Evolutionary conservation across 2,797 vertebrate species (phyloP).

Genomic region (Manis crassicaudata): DNA sequence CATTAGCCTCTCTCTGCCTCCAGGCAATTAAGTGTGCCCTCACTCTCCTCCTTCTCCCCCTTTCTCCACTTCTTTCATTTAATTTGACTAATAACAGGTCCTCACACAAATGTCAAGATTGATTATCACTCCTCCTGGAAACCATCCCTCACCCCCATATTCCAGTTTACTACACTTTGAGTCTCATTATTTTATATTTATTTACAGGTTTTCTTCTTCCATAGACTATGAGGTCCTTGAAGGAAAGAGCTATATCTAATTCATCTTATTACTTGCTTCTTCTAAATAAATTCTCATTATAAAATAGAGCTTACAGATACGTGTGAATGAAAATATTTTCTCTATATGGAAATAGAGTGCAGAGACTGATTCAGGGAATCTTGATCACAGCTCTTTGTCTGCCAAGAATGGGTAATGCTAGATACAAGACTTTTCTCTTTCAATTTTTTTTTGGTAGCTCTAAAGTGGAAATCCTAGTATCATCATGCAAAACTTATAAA

Average conservation of each 20-base stretch:
- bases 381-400: neutral
- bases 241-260: neutral
- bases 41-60: accelerated
- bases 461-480: neutral
- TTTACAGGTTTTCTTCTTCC: neutral
- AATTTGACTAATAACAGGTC: neutral
- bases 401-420: neutral
- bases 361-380: neutral
- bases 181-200: neutral
- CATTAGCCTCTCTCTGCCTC: neutral
- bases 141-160: neutral
- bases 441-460: neutral
- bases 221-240: neutral
- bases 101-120: neutral
- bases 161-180: neutral
- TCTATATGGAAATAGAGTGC: neutral
- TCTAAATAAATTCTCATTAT: neutral
- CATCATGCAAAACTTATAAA: neutral
- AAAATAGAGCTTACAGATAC: neutral
- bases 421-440: neutral
- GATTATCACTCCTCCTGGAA: neutral
- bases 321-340: neutral
- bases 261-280: neutral
- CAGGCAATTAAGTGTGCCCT: neutral
- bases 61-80: neutral